phyloP scores from a whole-genome alignment of 2,797 vertebrate species.

The Dicrostonyx torquatus region DNA sequence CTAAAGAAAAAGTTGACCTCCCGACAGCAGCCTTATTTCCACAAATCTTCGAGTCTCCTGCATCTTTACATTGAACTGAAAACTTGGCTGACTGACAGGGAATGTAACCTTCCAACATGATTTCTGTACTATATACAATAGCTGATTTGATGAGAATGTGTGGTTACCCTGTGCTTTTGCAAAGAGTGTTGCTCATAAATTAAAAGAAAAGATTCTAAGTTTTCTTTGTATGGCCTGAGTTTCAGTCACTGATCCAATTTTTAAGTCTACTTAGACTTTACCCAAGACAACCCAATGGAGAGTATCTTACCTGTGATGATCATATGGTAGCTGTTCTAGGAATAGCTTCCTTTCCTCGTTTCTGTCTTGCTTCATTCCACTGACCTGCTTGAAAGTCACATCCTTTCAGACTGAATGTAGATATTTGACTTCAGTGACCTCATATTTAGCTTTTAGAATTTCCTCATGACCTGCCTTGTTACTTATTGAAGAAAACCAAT shows the following conservation, averaged over 20 bases:
- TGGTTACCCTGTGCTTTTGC: neutral
- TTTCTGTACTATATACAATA: neutral
- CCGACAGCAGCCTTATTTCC: constrained; percentile 50
- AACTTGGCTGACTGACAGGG: neutral
- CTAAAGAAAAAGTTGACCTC: constrained; percentile 45
- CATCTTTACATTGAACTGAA: neutral
- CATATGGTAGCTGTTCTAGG: neutral
- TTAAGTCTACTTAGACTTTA: neutral
- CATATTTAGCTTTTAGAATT: constrained; percentile 4
- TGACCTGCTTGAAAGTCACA: neutral
- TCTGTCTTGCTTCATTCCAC: neutral
- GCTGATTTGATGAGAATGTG: neutral
- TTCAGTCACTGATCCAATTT: neutral
- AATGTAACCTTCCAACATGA: neutral
- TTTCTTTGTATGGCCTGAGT: neutral
- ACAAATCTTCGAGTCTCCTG: neutral
- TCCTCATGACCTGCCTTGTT: neutral
- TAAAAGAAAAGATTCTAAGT: neutral
- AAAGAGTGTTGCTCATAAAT: neutral
- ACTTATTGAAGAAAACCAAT: neutral
- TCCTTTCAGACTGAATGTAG: neutral
- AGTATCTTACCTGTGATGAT: neutral
- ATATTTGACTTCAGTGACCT: neutral
- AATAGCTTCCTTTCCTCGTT: neutral
- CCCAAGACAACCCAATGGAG: neutral